These are phyloP conservation scores for Torymus aiolomorphi DNA, from an alignment of 2,888 invertebrate genomes.

Conservation along the genomic window DNA sequence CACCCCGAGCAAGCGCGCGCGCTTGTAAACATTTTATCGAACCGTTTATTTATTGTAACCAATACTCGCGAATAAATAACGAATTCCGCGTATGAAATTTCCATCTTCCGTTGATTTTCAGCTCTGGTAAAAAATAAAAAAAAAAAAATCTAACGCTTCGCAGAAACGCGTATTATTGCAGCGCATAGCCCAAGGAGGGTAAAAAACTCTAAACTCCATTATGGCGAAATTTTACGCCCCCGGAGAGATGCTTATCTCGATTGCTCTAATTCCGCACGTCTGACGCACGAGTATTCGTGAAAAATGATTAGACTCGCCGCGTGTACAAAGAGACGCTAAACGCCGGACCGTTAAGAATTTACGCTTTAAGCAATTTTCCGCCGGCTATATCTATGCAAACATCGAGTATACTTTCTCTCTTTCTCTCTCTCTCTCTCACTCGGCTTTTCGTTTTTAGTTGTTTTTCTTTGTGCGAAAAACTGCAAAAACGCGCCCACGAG, in stretches of 20 bases:
- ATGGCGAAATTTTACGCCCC: neutral
- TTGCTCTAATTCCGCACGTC: neutral
- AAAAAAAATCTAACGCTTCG: too few relatives aligned
- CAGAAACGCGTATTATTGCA: too few relatives aligned
- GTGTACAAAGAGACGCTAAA: neutral
- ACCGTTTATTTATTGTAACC: too few relatives aligned
- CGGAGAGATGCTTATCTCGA: slow-evolving; percentile 3
- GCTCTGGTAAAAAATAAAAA: too few relatives aligned
- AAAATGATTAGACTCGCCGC: neutral
- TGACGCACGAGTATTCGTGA: neutral
- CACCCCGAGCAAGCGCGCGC: too few relatives aligned
- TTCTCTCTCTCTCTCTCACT: neutral
- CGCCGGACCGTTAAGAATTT: slow-evolving; percentile 31
- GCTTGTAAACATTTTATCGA: too few relatives aligned
- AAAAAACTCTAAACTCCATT: too few relatives aligned
- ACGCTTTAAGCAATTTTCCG: slow-evolving; percentile 36
- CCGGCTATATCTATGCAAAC: slow-evolving; percentile 13
- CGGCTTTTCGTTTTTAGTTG: neutral
- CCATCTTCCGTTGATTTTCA: too few relatives aligned
- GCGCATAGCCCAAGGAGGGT: too few relatives aligned
- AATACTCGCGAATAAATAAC: too few relatives aligned
- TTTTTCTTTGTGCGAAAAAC: neutral
- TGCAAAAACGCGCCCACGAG: too few relatives aligned
- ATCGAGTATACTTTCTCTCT: neutral
- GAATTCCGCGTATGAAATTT: too few relatives aligned